Base-by-base conservation (phyloP, 2,797 vertebrate species). In the Lophius americanus region DNA sequence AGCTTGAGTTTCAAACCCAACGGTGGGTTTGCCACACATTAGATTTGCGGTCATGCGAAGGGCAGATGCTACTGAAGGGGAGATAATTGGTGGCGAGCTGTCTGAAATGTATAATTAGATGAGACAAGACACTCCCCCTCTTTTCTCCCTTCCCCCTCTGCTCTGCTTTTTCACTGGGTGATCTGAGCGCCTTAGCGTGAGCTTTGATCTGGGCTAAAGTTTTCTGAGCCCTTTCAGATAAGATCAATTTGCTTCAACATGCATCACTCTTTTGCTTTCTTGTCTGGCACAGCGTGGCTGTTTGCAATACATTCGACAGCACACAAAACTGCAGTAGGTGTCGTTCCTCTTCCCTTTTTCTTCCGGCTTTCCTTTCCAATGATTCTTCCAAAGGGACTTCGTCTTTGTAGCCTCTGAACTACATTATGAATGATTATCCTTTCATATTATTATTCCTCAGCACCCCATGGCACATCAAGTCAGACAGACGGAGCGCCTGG, bases 61-160 rank as follows among this genome's bases (percentile, higher is more conserved):
- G 92, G 90, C 91, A 93, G 88, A 92, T 92, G 91, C 88, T 92
- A 91, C 90, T 92, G 90, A 90, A 90, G 88, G 91, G 83, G 85
- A 91, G 91, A 90, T 93, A 93, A 94, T 93, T 94, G 93, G 91
- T 91, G 90, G 91, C 74, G 87, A 92, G 90, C 89, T 91, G 91
- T 92, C 90, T 93, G 89, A 93, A 93, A 93, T 92, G 91, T 93
- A 91, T 93, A 93, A 93, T 94, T 93, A 93, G 90, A 92, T 73
- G 39, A 89, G 91, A 93, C 90, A 90, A 90, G 92, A 90, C 89
- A 89, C 92, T 89, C 88, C 88, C 85, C 69, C 77, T 86, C 78
- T 81, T 79, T 70, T 82, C 79, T 81, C 82, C 79, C 79, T 76
- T 58, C 76, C 60, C 56, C 58, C 36, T 4, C 73, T 7, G 47